Base-by-base conservation (phyloP, 2,888 invertebrate species). In the Ophonus ardosiacus region DNA sequence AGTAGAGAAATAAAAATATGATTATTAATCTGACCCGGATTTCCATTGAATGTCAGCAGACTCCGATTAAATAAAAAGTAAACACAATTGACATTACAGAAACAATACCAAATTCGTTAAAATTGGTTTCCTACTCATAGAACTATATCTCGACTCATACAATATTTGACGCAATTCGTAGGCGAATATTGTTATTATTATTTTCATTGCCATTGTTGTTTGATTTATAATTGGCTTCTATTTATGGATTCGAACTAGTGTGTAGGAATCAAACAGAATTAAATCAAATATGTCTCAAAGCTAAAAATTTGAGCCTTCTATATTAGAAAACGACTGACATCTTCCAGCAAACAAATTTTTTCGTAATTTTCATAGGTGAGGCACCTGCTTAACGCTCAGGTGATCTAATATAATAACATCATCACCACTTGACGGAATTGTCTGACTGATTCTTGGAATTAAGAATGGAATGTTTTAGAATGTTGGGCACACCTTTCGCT, bases 11-110 rank as follows among this genome's bases (percentile, higher is more conserved):
- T 17, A 68, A 68, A 68, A 68, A 68, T 68, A 40, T 68, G 68
- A 68, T 68, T 68, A 68, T 68, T 0, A 68, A 68, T 68, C 6
- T 68, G 68, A 68, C 68, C 68, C 68, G 68, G 68, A 68, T 68
- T 68, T 68, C 31, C 8, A 38, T 5, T 68, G 24, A 68, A 38
- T 68, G 31, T 68, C 68, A 68, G 38, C 68, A 38, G 40, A 24
- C 40, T 31, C 68, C 31, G 17, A 68, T 65, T 68, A 68, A 38
- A 68, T 15, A 38, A 38, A 68, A 68, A 38, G 7, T 38, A 68
- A 38, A 68, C 68, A 68, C 18, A 6, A 63, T 63, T 63, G 24
- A 18, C 63, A 63, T 63, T 17, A 7, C 7, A 63, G 0, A 18
- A 63, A 17, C 18, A 63, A 63, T 63, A 1, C 63, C 13, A 10